Conservation (phyloP, 2,113 vertebrate species). For the Semicossyphus pulcher region DNA sequence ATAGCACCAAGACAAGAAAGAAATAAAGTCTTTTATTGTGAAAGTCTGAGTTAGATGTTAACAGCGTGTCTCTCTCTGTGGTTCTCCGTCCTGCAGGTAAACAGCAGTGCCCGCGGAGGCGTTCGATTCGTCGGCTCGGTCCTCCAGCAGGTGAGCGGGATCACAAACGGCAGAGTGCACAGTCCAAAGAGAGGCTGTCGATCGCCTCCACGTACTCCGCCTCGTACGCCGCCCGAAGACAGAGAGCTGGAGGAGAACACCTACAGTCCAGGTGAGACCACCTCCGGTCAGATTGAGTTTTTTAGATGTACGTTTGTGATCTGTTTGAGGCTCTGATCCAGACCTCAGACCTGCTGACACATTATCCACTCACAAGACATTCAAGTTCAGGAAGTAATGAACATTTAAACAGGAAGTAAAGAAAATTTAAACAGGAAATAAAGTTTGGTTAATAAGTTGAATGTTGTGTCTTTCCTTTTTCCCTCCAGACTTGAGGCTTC, state of each 20-base stretch:
- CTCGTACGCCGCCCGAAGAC: slow-evolving; percentile 74
- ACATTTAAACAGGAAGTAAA: too few species aligned
- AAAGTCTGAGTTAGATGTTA: neutral
- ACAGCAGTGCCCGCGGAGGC: slow-evolving; percentile 88
- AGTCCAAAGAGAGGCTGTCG: slow-evolving; percentile 78
- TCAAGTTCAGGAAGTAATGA: too few species aligned
- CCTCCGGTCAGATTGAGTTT: too few species aligned
- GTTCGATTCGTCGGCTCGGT: slow-evolving; percentile 93
- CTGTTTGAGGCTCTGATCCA: too few species aligned
- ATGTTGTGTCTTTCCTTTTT: neutral
- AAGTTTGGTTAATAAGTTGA: too few species aligned
- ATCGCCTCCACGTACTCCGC: slow-evolving; percentile 75
- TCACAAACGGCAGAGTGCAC: slow-evolving; percentile 69
- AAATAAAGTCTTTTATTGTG: neutral
- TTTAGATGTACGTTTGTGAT: too few species aligned
- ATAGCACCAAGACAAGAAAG: too few species aligned
- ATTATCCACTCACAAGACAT: too few species aligned
- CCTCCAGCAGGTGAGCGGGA: slow-evolving; percentile 84
- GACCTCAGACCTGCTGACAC: too few species aligned
- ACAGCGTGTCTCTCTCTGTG: neutral
- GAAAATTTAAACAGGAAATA: too few species aligned
- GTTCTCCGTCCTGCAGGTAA: slow-evolving; percentile 84
- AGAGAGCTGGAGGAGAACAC: slow-evolving; percentile 72
- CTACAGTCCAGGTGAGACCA: slow-evolving; percentile 78
- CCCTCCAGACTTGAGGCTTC: slow-evolving; percentile 84